Evolutionary conservation across 2,113 vertebrate species (phyloP).

Genomic region (Sakesphorus luctuosus): DNA sequence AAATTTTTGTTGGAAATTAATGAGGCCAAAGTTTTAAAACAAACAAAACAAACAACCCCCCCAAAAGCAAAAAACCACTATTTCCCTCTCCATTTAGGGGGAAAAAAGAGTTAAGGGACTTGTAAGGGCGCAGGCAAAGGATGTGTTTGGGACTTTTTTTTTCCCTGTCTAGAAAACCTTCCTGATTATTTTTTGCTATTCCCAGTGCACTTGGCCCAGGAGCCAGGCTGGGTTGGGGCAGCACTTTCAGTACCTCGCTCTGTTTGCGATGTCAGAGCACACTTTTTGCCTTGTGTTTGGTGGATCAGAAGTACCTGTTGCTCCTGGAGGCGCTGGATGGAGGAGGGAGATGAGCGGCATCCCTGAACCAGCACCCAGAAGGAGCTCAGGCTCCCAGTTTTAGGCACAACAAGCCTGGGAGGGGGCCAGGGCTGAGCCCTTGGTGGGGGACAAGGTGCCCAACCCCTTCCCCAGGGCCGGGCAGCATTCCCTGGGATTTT

Average conservation of each 20-base stretch:
- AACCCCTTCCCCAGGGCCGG: accelerated
- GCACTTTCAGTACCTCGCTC: not conserved
- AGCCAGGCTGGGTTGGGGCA: not conserved
- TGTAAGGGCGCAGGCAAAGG: slow-evolving; percentile 46
- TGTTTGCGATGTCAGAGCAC: not conserved
- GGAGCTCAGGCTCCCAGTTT: slow-evolving; percentile 55
- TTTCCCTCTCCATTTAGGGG: not conserved
- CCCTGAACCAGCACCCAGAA: slow-evolving; percentile 65
- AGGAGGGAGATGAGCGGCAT: slow-evolving; percentile 3
- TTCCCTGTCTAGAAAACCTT: slow-evolving; percentile 72
- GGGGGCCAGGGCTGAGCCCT: not conserved
- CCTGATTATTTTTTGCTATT: slow-evolving; percentile 64
- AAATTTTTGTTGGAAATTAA: slow-evolving; percentile 77
- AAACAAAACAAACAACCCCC: slow-evolving; percentile 45
- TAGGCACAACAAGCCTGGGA: slow-evolving; percentile 60
- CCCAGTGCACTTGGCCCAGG: slow-evolving; percentile 17
- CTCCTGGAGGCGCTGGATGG: not conserved
- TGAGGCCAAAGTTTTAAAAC: slow-evolving; percentile 75
- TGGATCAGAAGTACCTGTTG: slow-evolving; percentile 63
- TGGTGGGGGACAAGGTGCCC: accelerated
- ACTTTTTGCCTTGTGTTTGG: not conserved
- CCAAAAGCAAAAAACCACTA: not conserved
- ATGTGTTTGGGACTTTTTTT: slow-evolving; percentile 57
- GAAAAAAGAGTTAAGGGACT: slow-evolving; percentile 42
- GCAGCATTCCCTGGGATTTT: not conserved